Evolutionary conservation across 2,113 vertebrate species (phyloP), one percentile per base, ranked within the genome.

Genomic region (Chrysochloris asiatica): DNA sequence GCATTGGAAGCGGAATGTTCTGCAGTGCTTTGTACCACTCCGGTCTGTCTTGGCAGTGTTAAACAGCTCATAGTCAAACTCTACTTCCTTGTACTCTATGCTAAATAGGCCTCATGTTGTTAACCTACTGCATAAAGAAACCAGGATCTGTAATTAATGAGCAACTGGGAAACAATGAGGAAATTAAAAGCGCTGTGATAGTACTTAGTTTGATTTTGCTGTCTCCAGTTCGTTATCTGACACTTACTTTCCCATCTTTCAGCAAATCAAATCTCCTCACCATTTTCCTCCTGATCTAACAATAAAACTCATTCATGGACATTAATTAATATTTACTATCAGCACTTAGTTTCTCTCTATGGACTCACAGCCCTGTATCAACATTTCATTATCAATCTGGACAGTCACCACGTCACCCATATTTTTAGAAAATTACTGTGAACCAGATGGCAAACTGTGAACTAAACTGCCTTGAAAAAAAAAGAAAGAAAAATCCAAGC

Each of bases 311-410:
- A 83, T 52, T 81, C n/a, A 14, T 36, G 24, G 79, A 9, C 38
- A 52, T 93, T 92, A 61, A 86, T 95, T 79, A 93, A 72, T 88
- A 86, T 92, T 85, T 91, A 83, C 88, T 81, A 86, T 90, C 86
- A 93, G 59, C 59, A 72, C 83, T 86, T 86, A 50, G 47, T 52
- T 94, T 75, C 52, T 90, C 8, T 91, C 81, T 63, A 8, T 61
- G 22, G 14, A 71, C 76, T 83, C 47, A 80, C 86, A 93, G 54
- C 45, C 59, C 76, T 86, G 92, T 94, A 86, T 86, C 88, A 81
- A 88, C 92, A 83, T 91, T 91, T 93, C 10, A 69, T 83, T 90
- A 92, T 63, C 76, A 50, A 81, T 88, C 76, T 78, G 67, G 83
- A 72, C 30, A 78, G 56, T 90, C 59, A 83, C 52, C n/a, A 8